Percentiles rank a stretch among this genome's conserved stretches.
Evolutionary conservation across 2,888 invertebrate genomes (phyloP).

Genomic region (Trachelus iudaicus): DNA sequence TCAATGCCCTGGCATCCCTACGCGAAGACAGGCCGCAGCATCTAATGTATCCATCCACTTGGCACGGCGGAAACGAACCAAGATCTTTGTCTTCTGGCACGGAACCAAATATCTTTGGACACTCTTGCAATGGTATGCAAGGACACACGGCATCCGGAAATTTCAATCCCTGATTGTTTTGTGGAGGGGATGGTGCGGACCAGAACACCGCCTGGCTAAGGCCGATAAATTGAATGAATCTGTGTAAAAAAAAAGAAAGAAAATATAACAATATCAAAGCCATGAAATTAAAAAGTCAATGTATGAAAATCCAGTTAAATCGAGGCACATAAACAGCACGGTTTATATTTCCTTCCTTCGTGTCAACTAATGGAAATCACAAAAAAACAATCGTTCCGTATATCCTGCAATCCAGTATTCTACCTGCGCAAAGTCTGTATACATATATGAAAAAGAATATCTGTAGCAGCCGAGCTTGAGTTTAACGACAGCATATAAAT

Average conservation of each 20-base stretch:
- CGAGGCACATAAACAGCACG: not conserved
- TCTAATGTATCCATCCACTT: not conserved
- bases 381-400: not conserved
- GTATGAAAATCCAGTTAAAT: not conserved
- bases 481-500: not conserved
- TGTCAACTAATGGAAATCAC: not conserved
- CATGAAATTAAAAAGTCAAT: not conserved
- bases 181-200: not conserved
- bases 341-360: not conserved
- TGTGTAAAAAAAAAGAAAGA: not conserved
- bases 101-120: slow-evolving; percentile 7
- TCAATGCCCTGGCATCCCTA: not conserved
- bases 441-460: not conserved
- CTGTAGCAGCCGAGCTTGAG: not conserved
- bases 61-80: slow-evolving; percentile 8
- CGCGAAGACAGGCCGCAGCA: not conserved
- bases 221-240: slow-evolving; percentile 2
- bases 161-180: not conserved
- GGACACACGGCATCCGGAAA: slow-evolving; percentile 5
- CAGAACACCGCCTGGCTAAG: slow-evolving; percentile 1
- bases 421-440: not conserved
- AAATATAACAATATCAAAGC: not conserved
- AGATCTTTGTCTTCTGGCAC: slow-evolving; percentile 7
- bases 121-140: slow-evolving; percentile 4
- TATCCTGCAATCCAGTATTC: not conserved